Evolutionary conservation across 2,113 vertebrate genomes (phyloP), one percentile per base, ranked within the genome.

Genomic region (Rhinoderma darwinii): DNA sequence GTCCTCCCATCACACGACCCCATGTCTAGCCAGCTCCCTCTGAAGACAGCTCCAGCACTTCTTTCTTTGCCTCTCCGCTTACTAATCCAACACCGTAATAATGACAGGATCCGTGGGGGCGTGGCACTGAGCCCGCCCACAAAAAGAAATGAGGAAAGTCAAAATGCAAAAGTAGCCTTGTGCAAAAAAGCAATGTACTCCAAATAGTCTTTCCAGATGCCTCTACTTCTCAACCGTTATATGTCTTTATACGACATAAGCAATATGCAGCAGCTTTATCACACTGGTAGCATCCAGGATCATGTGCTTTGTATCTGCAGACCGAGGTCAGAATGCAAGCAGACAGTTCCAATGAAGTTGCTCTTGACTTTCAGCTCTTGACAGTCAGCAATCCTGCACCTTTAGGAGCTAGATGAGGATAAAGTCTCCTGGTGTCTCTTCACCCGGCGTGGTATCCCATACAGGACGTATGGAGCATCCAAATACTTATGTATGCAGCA

Each of bases 1-100:
- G 88, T 89, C 77, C 89, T 87, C 89, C 88, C 90, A 89, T 93
- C 91, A 61, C 90, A 89, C 88, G 89, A 84, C 91, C 91, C 92
- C 94, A 95, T 94, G 92, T 89, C 89, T 92, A 80, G 76, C 17
- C 30, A 30, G 30, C 54, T 87, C 77, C 39, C 76, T 35, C 70
- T 0, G 32, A 63, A 63, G n/a, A 68, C 37, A n/a, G 17, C 74
- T 35, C 86, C 89, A 88, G 84, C 78, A 75, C 75, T 70, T 22
- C 47, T 56, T 12, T 78, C 82, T 85, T 0, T 20, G 66, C 61
- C 76, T 87, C 43, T 37, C 63, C 66, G 89, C 56, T 43, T 82
- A 88, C 90, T 66, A 89, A 88, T 91, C 82, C 87, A 90, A 91
- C 91, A 86, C 88, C 76, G 87, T 83, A 87, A 88, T 90, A 78